Conservation (phyloP, 2,113 vertebrate species). For the Rhabdornis inornatus region DNA sequence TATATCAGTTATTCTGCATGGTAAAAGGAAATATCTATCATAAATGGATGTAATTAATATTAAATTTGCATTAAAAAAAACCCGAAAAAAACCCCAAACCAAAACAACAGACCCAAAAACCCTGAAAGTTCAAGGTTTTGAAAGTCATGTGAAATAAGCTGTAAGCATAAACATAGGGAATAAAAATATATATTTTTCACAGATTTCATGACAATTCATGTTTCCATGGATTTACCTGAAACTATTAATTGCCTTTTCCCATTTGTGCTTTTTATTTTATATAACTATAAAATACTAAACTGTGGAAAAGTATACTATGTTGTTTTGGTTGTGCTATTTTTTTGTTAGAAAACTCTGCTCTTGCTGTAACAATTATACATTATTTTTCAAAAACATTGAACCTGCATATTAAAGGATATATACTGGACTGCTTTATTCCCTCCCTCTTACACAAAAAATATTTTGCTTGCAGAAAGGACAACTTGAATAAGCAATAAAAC, state of each 20-base stretch:
- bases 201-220: neutral
- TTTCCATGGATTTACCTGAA: neutral
- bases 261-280: neutral
- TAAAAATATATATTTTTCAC: neutral
- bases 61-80: neutral
- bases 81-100: no score
- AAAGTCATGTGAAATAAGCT: neutral
- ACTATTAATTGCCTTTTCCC: neutral
- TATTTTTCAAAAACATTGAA: neutral
- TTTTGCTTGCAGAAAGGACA: neutral
- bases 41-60: neutral
- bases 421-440: neutral
- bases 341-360: neutral
- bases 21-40: neutral
- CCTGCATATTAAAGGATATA: neutral
- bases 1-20: neutral
- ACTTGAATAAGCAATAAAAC: neutral
- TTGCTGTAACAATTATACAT: neutral
- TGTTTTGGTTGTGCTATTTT: neutral
- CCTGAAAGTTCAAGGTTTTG: accelerated
- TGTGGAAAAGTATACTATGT: neutral
- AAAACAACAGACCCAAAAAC: no score
- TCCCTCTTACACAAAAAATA: neutral
- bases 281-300: neutral
- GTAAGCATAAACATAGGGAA: neutral